Evolutionary conservation across 1,140 invertebrate genomes (phyloP).

Genomic region (Venustaconcha ellipsiformis): DNA sequence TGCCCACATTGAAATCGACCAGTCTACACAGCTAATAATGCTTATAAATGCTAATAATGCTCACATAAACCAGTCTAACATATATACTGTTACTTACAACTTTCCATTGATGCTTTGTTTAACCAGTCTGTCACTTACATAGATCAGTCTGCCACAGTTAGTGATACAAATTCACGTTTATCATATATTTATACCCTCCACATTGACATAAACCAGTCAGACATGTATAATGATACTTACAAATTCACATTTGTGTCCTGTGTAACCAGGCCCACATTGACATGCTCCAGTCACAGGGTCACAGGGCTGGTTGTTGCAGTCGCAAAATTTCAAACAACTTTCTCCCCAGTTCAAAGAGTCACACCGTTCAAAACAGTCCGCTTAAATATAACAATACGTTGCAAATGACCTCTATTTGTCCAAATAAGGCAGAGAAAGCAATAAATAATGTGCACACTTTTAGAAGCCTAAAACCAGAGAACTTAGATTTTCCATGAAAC

Average conservation of each 20-base stretch:
- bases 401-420: neutral
- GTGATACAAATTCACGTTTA: neutral
- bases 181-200: no score
- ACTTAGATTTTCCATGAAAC: no score
- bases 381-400: conserved; percentile 16
- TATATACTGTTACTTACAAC: neutral
- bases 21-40: neutral
- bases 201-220: neutral
- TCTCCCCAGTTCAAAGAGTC: conserved; percentile 79
- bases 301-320: conserved; percentile 88
- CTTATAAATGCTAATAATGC: neutral
- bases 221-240: conserved; percentile 16
- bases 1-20: neutral
- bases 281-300: conserved; percentile 84
- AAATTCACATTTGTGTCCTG: conserved; percentile 78
- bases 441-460: no score
- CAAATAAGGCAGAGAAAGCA: neutral
- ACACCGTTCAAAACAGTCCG: conserved; percentile 41
- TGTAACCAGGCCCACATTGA: conserved; percentile 87
- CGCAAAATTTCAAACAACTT: conserved; percentile 81
- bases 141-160: neutral
- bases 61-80: neutral
- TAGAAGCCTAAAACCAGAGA: no score
- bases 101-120: conserved; percentile 81
- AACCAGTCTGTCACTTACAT: conserved; percentile 74